phyloP scores from a whole-genome alignment of 2,797 vertebrate species.

The Enteromius unitaeniatus region DNA sequence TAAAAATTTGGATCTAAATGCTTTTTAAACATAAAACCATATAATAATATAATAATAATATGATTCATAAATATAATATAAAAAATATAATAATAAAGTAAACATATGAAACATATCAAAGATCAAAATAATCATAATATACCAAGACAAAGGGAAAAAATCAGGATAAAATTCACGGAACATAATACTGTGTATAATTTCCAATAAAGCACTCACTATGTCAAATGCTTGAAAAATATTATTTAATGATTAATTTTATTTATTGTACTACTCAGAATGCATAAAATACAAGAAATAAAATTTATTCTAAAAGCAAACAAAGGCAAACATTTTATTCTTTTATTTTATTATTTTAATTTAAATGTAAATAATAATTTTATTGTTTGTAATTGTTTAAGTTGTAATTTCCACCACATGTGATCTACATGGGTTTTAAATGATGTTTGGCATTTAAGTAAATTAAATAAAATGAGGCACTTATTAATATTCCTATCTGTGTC shows the following conservation, averaged over 20 bases:
- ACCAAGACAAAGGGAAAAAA: neutral
- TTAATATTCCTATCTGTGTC: neutral
- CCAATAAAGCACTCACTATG: neutral
- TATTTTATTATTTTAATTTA: no score
- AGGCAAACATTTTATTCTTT: neutral
- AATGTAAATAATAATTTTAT: neutral
- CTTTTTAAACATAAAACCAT: no score
- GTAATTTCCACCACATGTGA: neutral
- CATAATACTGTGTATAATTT: neutral
- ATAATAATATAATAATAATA: no score
- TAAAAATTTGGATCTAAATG: no score
- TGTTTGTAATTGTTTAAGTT: neutral
- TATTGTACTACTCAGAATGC: neutral
- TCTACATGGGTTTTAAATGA: neutral
- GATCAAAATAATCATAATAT: no score
- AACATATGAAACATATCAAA: no score
- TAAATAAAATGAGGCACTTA: neutral
- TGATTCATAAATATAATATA: no score
- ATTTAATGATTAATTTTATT: neutral
- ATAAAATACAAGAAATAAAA: neutral
- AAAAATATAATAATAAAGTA: no score
- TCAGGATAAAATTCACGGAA: neutral
- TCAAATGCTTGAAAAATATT: neutral
- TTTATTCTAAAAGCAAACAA: neutral
- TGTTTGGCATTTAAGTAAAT: neutral